Percentiles rank a stretch among this genome's conserved stretches.
phyloP scores from a whole-genome alignment of 2,888 invertebrate genomes.

The Plebejus melissa region DNA sequence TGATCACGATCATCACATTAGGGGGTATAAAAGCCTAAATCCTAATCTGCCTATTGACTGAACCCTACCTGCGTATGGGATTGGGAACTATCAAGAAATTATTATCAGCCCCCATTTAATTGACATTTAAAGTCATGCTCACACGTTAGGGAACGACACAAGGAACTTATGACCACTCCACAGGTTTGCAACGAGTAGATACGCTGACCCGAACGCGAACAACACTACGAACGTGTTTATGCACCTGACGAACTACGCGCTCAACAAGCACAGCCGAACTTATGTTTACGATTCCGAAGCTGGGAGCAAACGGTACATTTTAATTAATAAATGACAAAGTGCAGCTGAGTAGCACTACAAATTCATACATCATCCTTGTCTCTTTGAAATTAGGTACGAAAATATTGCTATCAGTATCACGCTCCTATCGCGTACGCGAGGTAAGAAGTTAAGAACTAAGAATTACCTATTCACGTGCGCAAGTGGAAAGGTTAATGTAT shows the following conservation, averaged over 20 bases:
- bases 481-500: no score
- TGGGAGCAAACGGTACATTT: slow-evolving; percentile 89
- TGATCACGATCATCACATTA: no score
- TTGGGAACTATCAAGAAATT: no score
- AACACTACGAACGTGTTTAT: slow-evolving; percentile 94
- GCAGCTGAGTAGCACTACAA: background rate
- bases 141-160: background rate
- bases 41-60: no score
- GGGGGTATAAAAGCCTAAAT: no score
- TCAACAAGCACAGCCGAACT: slow-evolving; percentile 93
- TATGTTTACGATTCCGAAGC: slow-evolving; percentile 90
- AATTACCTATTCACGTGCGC: no score
- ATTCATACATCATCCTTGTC: background rate
- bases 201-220: slow-evolving; percentile 88
- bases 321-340: background rate
- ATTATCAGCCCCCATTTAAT: no score
- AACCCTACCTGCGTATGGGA: no score
- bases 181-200: slow-evolving; percentile 93
- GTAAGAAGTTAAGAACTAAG: no score
- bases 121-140: no score
- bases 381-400: background rate
- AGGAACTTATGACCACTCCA: background rate
- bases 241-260: slow-evolving; percentile 96
- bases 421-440: no score
- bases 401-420: background rate